phyloP scores from a whole-genome alignment of 2,113 vertebrate genomes.

The Ceyx melanurus region DNA sequence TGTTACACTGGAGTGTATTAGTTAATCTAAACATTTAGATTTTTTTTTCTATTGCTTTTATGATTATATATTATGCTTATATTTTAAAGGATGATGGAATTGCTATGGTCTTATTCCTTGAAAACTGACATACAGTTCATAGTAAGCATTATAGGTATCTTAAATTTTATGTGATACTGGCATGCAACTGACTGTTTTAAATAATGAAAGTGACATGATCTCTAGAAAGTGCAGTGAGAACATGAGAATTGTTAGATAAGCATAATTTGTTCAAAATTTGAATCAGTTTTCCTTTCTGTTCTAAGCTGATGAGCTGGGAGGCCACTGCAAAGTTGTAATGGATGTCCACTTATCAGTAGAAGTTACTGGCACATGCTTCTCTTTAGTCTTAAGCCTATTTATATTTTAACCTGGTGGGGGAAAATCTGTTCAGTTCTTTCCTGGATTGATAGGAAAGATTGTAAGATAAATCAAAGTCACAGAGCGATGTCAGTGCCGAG shows the following conservation, averaged over 20 bases:
- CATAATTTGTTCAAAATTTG: not conserved
- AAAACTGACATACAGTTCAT: not conserved
- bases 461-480: not conserved
- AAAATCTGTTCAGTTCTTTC: not conserved
- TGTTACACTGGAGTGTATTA: too few relatives aligned
- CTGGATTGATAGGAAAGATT: not conserved
- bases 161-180: not conserved
- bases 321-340: not conserved
- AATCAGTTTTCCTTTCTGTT: not conserved
- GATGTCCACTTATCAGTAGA: not conserved
- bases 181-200: not conserved
- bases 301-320: not conserved
- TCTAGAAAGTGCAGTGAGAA: not conserved
- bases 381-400: not conserved
- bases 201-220: not conserved
- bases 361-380: not conserved
- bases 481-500: not conserved
- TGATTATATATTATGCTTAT: not conserved
- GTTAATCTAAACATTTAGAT: not conserved
- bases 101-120: not conserved
- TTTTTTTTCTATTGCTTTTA: not conserved
- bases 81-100: not conserved
- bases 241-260: not conserved
- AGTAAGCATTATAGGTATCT: not conserved
- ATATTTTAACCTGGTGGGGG: not conserved